Conservation (phyloP, 2,113 vertebrate species). For the Oreocharis arfaki region DNA sequence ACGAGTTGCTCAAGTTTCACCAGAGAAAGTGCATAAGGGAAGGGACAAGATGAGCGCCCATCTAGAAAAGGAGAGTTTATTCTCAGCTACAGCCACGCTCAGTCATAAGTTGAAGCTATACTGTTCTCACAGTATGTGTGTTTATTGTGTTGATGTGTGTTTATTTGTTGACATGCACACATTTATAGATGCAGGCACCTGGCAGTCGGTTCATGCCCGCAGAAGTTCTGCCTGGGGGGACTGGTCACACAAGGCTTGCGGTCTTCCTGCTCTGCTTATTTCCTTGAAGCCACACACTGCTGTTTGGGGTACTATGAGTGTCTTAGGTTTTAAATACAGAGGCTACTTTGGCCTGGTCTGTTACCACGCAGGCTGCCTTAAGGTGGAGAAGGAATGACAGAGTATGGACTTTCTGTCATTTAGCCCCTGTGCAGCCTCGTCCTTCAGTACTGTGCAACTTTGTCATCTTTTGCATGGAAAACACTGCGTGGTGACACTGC, state of each 20-base stretch:
- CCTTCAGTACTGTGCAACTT: background rate
- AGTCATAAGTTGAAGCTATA: background rate
- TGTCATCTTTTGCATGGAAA: background rate
- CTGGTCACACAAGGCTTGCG: background rate
- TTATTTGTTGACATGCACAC: rapidly evolving
- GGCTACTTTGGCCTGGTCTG: background rate
- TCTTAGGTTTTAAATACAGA: background rate
- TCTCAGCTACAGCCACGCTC: rapidly evolving
- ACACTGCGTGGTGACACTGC: background rate
- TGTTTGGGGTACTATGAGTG: rapidly evolving
- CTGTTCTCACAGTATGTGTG: background rate
- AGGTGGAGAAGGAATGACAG: background rate
- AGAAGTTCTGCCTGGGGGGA: background rate
- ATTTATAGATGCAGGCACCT: background rate
- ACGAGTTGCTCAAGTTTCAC: background rate
- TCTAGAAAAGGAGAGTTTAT: background rate
- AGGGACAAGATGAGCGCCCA: no score
- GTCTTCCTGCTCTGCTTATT: background rate
- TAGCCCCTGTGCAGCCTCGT: background rate
- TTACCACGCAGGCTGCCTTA: background rate
- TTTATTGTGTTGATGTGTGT: no score
- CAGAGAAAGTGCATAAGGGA: no score
- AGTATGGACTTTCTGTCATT: background rate
- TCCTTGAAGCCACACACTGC: rapidly evolving
- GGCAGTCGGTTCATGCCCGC: rapidly evolving